phyloP scores from a whole-genome alignment of 2,888 invertebrate genomes.

The Oscheius sp. region DNA sequence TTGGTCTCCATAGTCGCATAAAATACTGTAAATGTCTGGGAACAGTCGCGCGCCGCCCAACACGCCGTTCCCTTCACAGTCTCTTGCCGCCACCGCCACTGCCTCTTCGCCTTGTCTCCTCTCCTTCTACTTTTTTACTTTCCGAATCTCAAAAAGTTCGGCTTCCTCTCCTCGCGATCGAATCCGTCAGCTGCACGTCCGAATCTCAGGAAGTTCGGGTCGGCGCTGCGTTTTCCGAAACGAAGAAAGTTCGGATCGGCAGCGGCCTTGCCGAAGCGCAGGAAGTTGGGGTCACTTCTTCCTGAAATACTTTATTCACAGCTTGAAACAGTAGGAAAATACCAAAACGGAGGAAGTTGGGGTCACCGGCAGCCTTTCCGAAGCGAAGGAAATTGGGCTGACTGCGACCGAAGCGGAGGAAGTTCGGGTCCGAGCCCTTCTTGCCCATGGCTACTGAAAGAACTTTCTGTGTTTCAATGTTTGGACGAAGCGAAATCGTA shows the following conservation, averaged over 20 bases:
- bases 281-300: slow-evolving; percentile 66
- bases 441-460: slow-evolving; percentile 53
- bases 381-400: slow-evolving; percentile 72
- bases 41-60: slow-evolving; percentile 9
- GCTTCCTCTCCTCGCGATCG: slow-evolving; percentile 61
- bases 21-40: too few species aligned
- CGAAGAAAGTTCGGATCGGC: slow-evolving; percentile 70
- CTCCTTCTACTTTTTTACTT: slow-evolving; percentile 37
- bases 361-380: slow-evolving; percentile 68
- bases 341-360: slow-evolving; percentile 70
- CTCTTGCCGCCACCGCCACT: slow-evolving; percentile 3
- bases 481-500: too few species aligned
- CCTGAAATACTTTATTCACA: slow-evolving; percentile 38
- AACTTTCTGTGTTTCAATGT: not conserved
- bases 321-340: slow-evolving; percentile 2
- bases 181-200: slow-evolving; percentile 61
- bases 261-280: slow-evolving; percentile 65
- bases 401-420: slow-evolving; percentile 70
- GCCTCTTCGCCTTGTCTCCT: not conserved
- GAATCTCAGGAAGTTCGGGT: slow-evolving; percentile 72
- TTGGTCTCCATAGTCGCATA: not conserved
- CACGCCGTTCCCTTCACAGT: not conserved
- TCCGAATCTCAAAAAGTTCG: slow-evolving; percentile 71
- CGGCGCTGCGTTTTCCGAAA: slow-evolving; percentile 65
- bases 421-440: slow-evolving; percentile 68